A percentile compares a stretch with the other conserved stretches of the same genome.
Evolutionary conservation across 2,113 vertebrate genomes (phyloP).

Genomic region (Salminus brasiliensis): DNA sequence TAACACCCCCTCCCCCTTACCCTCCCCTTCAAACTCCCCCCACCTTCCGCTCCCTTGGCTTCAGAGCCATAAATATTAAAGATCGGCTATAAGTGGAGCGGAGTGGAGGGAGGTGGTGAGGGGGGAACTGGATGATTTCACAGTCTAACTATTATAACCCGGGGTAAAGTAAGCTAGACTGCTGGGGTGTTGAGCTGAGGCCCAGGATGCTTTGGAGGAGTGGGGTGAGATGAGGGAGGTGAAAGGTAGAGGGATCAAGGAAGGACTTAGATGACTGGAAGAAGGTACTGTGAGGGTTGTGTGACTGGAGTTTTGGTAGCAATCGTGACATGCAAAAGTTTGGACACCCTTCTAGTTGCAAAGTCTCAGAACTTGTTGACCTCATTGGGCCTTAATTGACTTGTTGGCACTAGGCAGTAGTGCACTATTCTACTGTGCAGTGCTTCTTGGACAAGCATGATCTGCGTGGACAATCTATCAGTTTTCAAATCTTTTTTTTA

Average conservation of each 20-base stretch:
- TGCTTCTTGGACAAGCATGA: no score
- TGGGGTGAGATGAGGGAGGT: constrained; percentile 29
- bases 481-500: no score
- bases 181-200: constrained; percentile 55
- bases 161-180: constrained; percentile 73
- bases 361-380: no score
- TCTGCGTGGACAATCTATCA: no score
- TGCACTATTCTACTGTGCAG: no score
- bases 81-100: constrained; percentile 70
- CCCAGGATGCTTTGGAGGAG: constrained; percentile 44
- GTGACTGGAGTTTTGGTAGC: no score
- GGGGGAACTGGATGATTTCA: constrained; percentile 77
- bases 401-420: no score
- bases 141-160: constrained; percentile 84
- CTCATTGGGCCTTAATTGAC: no score
- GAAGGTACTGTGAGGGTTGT: constrained; percentile 56
- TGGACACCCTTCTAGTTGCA: no score
- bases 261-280: constrained; percentile 60
- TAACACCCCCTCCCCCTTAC: neutral
- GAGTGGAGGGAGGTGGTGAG: constrained; percentile 35
- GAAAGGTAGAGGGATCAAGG: constrained; percentile 50
- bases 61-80: constrained; percentile 79
- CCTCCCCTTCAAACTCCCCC: constrained; percentile 38
- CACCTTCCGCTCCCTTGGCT: constrained; percentile 63
- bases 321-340: no score